These are phyloP conservation scores for Onychomys torridus DNA, from an alignment of 2,797 vertebrate genomes.

Conservation along the genomic window DNA sequence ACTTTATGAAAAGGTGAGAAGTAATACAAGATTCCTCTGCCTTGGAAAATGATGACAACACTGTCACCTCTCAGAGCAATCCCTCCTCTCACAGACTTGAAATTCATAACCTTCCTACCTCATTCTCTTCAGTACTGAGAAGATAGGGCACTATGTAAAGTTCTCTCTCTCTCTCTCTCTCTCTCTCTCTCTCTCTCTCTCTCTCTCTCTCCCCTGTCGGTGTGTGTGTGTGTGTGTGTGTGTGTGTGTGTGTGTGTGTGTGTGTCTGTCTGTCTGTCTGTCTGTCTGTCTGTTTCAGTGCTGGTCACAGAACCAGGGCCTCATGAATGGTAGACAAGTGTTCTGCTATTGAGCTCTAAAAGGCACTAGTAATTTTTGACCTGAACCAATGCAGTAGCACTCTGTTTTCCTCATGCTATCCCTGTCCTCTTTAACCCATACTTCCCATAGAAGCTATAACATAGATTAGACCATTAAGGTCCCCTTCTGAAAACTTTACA, in stretches of 20 bases:
- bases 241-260: background rate
- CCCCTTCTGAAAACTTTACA: background rate
- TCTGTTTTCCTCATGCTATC: background rate
- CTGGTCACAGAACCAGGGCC: background rate
- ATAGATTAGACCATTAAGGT: background rate
- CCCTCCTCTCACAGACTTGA: background rate
- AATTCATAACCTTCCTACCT: background rate
- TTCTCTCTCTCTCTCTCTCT: background rate
- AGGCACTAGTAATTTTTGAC: background rate
- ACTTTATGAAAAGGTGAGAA: background rate
- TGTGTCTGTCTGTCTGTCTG: background rate
- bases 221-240: background rate
- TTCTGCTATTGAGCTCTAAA: background rate
- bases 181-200: background rate
- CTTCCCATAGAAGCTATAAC: background rate
- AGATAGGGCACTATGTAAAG: background rate
- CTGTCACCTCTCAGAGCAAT: background rate
- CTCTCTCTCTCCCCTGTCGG: too few relatives aligned
- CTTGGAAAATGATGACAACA: background rate
- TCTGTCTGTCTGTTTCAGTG: background rate
- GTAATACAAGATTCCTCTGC: background rate
- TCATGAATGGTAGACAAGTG: background rate
- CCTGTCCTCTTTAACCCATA: background rate
- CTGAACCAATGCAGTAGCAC: background rate
- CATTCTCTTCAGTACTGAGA: background rate